phyloP scores from a whole-genome alignment of 37 sponge, comb jelly and placozoan genomes.

The Hexactinellida sp. region DNA sequence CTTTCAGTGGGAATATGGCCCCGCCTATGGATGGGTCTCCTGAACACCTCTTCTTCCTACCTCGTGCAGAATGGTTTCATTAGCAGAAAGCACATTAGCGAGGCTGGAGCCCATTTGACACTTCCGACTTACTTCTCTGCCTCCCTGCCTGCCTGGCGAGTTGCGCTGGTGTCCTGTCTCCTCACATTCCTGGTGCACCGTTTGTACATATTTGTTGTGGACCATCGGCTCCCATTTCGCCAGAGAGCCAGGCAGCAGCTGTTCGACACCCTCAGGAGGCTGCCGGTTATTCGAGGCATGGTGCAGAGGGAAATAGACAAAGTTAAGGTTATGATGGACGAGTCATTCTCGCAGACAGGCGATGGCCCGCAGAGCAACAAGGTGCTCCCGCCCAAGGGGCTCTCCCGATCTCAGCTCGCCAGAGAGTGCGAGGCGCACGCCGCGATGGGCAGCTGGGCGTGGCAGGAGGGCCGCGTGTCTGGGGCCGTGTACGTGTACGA shows the following conservation, averaged over 20 bases:
- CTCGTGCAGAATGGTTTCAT: not conserved
- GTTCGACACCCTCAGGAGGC: not conserved
- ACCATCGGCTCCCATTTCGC: not conserved
- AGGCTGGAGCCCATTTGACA: not conserved
- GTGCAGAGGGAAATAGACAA: not conserved
- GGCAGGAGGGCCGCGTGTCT: constrained; percentile 70
- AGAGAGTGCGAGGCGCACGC: constrained; percentile 23
- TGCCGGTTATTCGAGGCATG: not conserved
- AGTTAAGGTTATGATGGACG: not conserved
- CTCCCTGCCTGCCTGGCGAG: not conserved
- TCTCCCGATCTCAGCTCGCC: constrained; percentile 32
- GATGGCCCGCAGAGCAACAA: not conserved
- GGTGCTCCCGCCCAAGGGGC: constrained; percentile 60
- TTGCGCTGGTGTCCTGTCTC: not conserved
- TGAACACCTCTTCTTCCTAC: not conserved
- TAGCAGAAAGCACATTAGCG: not conserved
- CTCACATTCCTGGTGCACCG: not conserved
- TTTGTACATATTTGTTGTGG: not conserved
- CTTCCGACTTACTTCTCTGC: not conserved
- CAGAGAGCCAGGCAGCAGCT: not conserved
- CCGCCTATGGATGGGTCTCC: not conserved
- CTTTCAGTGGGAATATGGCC: not conserved
- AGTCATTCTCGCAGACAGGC: not conserved
- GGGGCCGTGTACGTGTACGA: constrained; percentile 72
- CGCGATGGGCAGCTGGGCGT: constrained; percentile 18